Evolutionary conservation across 37 sponge, comb jelly and placozoan species (phyloP), one percentile per base, ranked within the genome.

Genomic region (Mnemiopsis leidyi): DNA sequence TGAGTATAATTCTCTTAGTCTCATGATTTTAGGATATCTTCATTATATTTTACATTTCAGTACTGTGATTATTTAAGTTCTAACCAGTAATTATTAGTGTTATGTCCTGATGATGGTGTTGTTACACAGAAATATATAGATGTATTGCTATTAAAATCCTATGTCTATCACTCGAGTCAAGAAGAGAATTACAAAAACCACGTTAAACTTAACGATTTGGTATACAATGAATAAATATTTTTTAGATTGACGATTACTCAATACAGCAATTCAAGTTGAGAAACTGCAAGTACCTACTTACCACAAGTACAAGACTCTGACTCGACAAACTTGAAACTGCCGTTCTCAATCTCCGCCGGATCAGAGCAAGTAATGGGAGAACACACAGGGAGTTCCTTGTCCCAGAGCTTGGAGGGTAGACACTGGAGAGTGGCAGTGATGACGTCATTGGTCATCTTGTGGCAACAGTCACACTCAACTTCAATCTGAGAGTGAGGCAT

Each of bases 401-500:
- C 90, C 90, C 90, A 85, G n/a, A 9, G 0, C 36, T 85, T 85
- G 29, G n/a, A 25, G 61, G 90, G 61, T 13, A 40, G 40, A 85
- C 90, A 85, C 5, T 18, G 24, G 20, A 40, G 90, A 28, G 40
- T 39, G 38, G 38, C 61, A 39, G 36, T 23, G 23, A 85, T 20
- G 25, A 26, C 26, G 9, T 38, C 61, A 5, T 37, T 61, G 0
- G 24, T 23, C 0, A 85, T 38, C 24, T 40, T 85, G 90, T 85
- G 36, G 48, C 90, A 85, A 3, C 61, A n/a, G 35, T 85, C 90
- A 85, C 90, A 85, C 28, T 85, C 29, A 0, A 85, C 61, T 5
- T 16, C 24, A 0, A 71, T 28, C 75, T 71, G 30, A n/a, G n/a
- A n/a, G n/a, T n/a, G n/a, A n/a, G n/a, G n/a, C n/a, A n/a, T n/a